Conservation (phyloP, 2,888 invertebrate genomes). For the Acleris literana region DNA sequence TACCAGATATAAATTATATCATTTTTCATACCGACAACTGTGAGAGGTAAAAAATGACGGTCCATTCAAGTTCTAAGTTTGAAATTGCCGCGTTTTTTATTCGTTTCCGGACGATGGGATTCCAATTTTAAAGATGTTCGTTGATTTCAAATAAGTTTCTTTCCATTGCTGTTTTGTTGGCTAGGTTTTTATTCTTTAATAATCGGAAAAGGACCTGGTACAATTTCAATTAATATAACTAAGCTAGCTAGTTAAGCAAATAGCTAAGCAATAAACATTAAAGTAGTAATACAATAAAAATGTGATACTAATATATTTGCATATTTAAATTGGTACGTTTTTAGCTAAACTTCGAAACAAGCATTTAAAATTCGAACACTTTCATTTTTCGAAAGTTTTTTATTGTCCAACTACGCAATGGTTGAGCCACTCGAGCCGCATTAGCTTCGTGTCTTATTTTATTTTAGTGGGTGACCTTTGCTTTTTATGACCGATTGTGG, state of each 20-base stretch:
- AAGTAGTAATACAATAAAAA: too few species aligned
- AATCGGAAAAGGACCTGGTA: too few species aligned
- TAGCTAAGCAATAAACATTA: too few species aligned
- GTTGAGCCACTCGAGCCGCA: constrained; percentile 3
- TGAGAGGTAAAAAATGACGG: constrained; percentile 82
- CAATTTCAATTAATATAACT: too few species aligned
- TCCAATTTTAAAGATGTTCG: constrained; percentile 60
- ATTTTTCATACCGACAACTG: constrained; percentile 82
- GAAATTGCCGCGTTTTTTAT: constrained; percentile 82
- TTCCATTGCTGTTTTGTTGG: constrained; percentile 25
- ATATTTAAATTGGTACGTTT: too few species aligned
- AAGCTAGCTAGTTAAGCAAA: too few species aligned
- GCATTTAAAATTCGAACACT: too few species aligned
- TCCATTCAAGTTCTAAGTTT: constrained; percentile 78
- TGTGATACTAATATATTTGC: too few species aligned
- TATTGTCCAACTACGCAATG: constrained; percentile 14
- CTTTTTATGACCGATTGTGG: constrained; percentile 55
- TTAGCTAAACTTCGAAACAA: too few species aligned
- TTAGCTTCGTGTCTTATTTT: constrained; percentile 27
- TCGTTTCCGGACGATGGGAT: constrained; percentile 79
- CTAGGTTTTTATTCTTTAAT: too few species aligned
- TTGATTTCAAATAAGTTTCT: constrained; percentile 39
- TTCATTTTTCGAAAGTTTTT: not conserved
- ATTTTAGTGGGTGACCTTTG: constrained; percentile 48
- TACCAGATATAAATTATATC: constrained; percentile 81